phyloP scores from a whole-genome alignment of 2,888 invertebrate genomes.

The Uloborus plumipes region DNA sequence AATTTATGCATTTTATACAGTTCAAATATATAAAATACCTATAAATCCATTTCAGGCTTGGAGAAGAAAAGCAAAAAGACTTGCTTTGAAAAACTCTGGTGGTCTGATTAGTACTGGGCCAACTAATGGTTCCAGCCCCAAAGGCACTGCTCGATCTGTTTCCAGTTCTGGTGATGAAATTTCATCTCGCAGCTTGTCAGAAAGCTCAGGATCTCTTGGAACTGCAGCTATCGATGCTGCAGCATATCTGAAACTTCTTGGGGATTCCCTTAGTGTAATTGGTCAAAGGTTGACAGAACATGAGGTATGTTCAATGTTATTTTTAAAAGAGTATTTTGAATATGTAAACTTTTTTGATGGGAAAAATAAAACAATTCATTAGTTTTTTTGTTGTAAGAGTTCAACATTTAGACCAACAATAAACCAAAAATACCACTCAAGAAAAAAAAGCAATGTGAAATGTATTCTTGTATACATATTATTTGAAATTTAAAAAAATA shows the following conservation, averaged over 20 bases:
- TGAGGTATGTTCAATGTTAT: constrained; percentile 76
- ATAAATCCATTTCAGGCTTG: constrained; percentile 76
- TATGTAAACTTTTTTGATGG: background rate
- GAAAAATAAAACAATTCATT: background rate
- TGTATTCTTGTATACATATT: too few species aligned
- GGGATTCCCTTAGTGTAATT: constrained; percentile 93
- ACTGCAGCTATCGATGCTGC: constrained; percentile 87
- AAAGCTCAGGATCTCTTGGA: constrained; percentile 38
- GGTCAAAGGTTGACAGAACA: constrained; percentile 93
- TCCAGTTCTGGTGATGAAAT: constrained; percentile 24
- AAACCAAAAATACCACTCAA: too few species aligned
- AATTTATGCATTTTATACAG: too few species aligned
- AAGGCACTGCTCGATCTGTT: constrained; percentile 6
- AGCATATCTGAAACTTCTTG: constrained; percentile 90
- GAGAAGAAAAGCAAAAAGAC: constrained; percentile 85
- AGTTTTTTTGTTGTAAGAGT: too few species aligned
- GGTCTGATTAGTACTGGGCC: constrained; percentile 72
- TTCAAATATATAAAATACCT: background rate
- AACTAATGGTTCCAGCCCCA: background rate
- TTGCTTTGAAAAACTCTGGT: constrained; percentile 73
- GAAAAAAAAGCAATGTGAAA: too few species aligned
- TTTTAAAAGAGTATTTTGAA: background rate
- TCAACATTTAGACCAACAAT: too few species aligned
- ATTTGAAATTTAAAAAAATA: too few species aligned
- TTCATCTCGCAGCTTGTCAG: constrained; percentile 1